Evolutionary conservation across 2,888 invertebrate species (phyloP), one percentile per base, ranked within the genome.

Genomic region (Ephialtes manifestator): DNA sequence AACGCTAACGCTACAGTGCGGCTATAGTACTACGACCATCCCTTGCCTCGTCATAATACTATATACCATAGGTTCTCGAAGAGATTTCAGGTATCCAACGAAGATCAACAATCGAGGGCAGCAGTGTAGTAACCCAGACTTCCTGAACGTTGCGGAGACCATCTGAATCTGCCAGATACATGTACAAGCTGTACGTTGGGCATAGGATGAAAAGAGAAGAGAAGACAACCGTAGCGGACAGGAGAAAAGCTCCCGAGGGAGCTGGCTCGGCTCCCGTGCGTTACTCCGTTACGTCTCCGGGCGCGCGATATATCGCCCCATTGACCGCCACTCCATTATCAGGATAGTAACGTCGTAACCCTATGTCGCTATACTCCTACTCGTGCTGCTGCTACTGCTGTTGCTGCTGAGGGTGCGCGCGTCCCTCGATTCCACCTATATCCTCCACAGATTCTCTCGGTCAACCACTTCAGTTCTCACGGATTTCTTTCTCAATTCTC

Each of bases 321-420:
- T 92, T 92, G 92, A 92, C 92, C 92, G 90, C 90, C 89, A 90
- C 91, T 92, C 92, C 90, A 92, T 93, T 93, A 91, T 92, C 92
- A 88, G 90, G 89, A 89, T 90, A 90, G 91, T 91, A 91, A 90
- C 89, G 89, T 88, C 88, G 90, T 90, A 90, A 90, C 90, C 89
- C 89, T 83, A 83, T 85, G 86, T 88, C 89, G 85, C 86, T 86
- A 87, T 87, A 87, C 88, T 86, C 86, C 58, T 58, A 67, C 71
- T 28, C 48, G 11, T 71, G 28, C 65, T 63, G 35, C 55, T 77
- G 75, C 81, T 77, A 71, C 81, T 70, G 71, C 84, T 60, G 28
- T 79, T 48, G 24, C 39, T 76, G 63, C 31, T 18, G 53, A 75
- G 74, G 74, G 51, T 75, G 74, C 55, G 55, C 65, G 28, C 51